A percentile compares a stretch with the other conserved stretches of the same genome.
Conservation (phyloP, 2,113 vertebrate genomes). For the Ornithorhynchus anatinus region DNA sequence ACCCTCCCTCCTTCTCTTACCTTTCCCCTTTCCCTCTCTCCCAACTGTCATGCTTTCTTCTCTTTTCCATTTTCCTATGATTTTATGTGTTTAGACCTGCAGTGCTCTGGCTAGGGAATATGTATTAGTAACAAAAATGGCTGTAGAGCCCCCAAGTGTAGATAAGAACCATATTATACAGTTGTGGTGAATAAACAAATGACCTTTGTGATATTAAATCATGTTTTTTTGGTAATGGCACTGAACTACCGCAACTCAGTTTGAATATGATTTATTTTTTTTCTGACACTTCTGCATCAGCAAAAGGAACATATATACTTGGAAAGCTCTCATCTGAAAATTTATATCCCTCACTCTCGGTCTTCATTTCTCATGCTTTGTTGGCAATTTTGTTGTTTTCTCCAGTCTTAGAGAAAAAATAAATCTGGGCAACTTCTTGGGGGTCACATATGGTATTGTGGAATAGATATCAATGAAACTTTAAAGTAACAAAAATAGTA, state of each 20-base stretch:
- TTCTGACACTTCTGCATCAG: slow-evolving; percentile 9
- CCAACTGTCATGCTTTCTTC: not conserved
- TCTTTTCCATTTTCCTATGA: slow-evolving; percentile 9
- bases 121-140: slow-evolving; percentile 21
- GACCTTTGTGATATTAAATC: slow-evolving; percentile 6
- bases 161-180: slow-evolving; percentile 4
- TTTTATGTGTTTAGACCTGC: slow-evolving; percentile 26
- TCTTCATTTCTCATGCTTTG: slow-evolving; percentile 25
- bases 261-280: slow-evolving; percentile 18
- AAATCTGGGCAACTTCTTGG: slow-evolving; percentile 22
- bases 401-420: slow-evolving; percentile 36
- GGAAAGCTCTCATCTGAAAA: slow-evolving; percentile 19
- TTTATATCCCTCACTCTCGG: slow-evolving; percentile 22
- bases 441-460: not conserved
- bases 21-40: no score
- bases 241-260: slow-evolving; percentile 2
- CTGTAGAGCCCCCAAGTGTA: slow-evolving; percentile 22
- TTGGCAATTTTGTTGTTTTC: slow-evolving; percentile 38
- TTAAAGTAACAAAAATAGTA: slow-evolving; percentile 12
- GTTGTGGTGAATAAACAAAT: slow-evolving; percentile 13
- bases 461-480: not conserved
- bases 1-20: not conserved
- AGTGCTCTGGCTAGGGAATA: not conserved
- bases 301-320: slow-evolving; percentile 4
- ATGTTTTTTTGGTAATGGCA: not conserved